A percentile compares a stretch with the other conserved stretches of the same genome.
phyloP scores from a whole-genome alignment of 2,888 invertebrate species.

The Calliphora vomitoria region DNA sequence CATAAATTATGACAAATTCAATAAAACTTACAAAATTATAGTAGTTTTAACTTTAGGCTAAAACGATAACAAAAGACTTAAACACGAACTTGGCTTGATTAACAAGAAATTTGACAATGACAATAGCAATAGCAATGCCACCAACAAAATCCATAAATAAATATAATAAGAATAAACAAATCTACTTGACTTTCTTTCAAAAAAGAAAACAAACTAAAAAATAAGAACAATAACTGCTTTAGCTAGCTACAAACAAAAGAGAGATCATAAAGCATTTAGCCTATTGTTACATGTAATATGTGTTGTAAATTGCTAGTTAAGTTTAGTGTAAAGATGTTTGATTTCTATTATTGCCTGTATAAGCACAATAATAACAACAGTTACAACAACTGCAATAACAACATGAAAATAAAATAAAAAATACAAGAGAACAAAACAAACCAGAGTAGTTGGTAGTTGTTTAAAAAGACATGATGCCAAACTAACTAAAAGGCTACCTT shows the following conservation, averaged over 20 bases:
- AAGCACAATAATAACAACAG: constrained; percentile 64
- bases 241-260: constrained; percentile 42
- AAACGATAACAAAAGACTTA: constrained; percentile 63
- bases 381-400: constrained; percentile 33
- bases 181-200: constrained; percentile 53
- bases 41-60: constrained; percentile 4
- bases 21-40: constrained; percentile 28
- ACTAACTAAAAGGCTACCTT: constrained; percentile 70
- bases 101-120: constrained; percentile 54
- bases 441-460: constrained; percentile 68
- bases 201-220: constrained; percentile 12
- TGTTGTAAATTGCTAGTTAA: constrained; percentile 75
- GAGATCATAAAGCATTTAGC: constrained; percentile 73
- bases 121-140: constrained; percentile 39
- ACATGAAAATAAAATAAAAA: constrained; percentile 32
- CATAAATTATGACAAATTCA: constrained; percentile 57
- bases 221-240: constrained; percentile 1
- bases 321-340: constrained; percentile 74
- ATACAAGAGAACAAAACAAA: constrained; percentile 56
- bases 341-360: constrained; percentile 69
- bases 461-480: constrained; percentile 72
- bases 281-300: constrained; percentile 73
- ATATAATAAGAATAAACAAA: constrained; percentile 52
- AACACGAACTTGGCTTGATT: constrained; percentile 57
- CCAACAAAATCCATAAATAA: constrained; percentile 48